phyloP scores from a whole-genome alignment of 2,113 vertebrate species.

The Gasterosteus aculeatus region DNA sequence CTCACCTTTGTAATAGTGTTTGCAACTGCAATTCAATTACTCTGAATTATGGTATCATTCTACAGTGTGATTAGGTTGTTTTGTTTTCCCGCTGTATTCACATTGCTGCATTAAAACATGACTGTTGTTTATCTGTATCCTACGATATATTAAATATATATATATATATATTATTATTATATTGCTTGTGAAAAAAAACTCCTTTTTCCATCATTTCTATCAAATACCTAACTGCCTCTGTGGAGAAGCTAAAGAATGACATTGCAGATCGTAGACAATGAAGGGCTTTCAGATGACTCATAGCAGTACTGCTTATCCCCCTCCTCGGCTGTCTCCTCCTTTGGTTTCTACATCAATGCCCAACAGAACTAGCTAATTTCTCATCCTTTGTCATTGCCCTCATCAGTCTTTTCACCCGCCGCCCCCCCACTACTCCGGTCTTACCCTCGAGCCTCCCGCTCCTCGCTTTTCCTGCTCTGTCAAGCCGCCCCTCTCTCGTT shows the following conservation, averaged over 20 bases:
- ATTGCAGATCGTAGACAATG: neutral
- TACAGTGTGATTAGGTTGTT: constrained; percentile 8
- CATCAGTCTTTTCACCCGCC: neutral
- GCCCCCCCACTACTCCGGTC: no score
- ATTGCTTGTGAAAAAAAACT: neutral
- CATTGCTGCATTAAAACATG: neutral
- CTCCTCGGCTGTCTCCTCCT: constrained; percentile 1
- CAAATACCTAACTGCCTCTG: constrained; percentile 5
- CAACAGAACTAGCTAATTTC: constrained; percentile 37
- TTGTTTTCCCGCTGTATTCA: neutral
- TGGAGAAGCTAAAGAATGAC: constrained; percentile 8
- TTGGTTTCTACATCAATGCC: constrained; percentile 24
- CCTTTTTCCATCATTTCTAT: neutral
- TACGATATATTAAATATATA: neutral
- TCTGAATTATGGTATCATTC: constrained; percentile 11
- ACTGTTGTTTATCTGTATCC: neutral
- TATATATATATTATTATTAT: no score
- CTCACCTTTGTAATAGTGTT: constrained; percentile 31
- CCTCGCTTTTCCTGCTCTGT: neutral
- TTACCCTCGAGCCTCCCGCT: neutral
- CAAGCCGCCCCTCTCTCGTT: neutral
- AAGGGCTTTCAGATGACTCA: constrained; percentile 55
- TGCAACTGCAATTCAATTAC: constrained; percentile 32
- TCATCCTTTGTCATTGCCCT: constrained; percentile 21
- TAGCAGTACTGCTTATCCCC: constrained; percentile 6